These are phyloP conservation scores for Muraenolepis orangiensis DNA, from an alignment of 2,797 vertebrate genomes.

Conservation along the genomic window DNA sequence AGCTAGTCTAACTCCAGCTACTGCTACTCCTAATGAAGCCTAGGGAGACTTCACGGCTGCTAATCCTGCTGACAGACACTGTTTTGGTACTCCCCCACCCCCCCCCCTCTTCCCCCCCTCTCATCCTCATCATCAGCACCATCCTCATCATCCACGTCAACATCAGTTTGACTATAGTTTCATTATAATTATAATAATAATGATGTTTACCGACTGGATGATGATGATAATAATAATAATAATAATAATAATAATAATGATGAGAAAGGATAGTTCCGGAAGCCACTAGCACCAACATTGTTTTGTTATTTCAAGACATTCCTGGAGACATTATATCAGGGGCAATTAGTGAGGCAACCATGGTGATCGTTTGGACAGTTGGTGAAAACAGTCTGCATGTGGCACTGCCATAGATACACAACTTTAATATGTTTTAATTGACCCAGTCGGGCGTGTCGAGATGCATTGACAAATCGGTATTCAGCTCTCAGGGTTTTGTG, in stretches of 20 bases:
- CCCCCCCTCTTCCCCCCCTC: conserved; percentile 4
- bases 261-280: not conserved
- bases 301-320: not conserved
- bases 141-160: not conserved
- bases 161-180: conserved; percentile 10
- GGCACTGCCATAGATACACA: not conserved
- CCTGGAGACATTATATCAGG: not conserved
- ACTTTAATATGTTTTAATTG: not conserved
- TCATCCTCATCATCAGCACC: not conserved
- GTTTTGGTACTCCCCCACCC: conserved; percentile 27
- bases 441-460: not conserved
- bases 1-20: conserved; percentile 1
- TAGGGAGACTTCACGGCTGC: conserved; percentile 36
- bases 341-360: not conserved
- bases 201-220: not conserved
- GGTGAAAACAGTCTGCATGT: not conserved
- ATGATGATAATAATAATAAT: not conserved
- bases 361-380: not conserved
- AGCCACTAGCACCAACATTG: not conserved
- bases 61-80: conserved; percentile 42
- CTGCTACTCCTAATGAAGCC: conserved; percentile 55
- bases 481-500: conserved; percentile 32
- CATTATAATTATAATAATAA: not conserved
- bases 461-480: conserved; percentile 12
- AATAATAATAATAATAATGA: not conserved